Base-by-base conservation (phyloP, 1,140 invertebrate species). In the Myzus persicae region DNA sequence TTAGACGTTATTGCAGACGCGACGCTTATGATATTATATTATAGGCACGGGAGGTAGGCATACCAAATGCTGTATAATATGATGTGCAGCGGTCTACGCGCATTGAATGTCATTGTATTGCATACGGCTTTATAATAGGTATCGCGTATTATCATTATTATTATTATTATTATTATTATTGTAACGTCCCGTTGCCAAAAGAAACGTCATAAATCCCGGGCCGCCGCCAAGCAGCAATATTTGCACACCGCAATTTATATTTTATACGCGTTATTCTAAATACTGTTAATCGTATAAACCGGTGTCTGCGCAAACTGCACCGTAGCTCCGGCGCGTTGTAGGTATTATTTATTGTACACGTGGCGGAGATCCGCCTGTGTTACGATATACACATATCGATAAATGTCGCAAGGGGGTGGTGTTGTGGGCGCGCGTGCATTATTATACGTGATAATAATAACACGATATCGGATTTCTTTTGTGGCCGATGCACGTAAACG, bases 381-480 rank as follows among this genome's bases (percentile, higher is more conserved):
- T 22, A 59, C 31, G 11, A 4, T 31, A 31, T 14, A 14, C 7
- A 59, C 8, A 18, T n/a, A 18, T 31, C 3, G 6, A 51, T 51
- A 22, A n/a, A 18, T n/a, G n/a, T n/a, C 5, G 2, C 18, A 51
- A 4, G 59, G 31, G 31, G 59, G 31, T 31, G 59, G n/a, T 18
- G 59, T 31, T 6, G n/a, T 76, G 59, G 59, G 59, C 36, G 59
- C n/a, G 59, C 31, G 59, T 76, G 59, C n/a, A 76, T n/a, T 76
- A 67, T 67, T 76, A 67, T 67, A 76, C 59, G 59, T n/a, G 59
- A 76, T 76, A n/a, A 76, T n/a, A 67, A 67, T 67, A 48, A n/a
- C n/a, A 18, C 20, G 59, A 76, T 76, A 76, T 76, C 59, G 59
- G 59, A 76, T 76, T 76, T 76, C 59, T 76, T 76, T 76, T 76